Conservation (phyloP, 1,140 invertebrate genomes). For the Drosophila pandora region DNA sequence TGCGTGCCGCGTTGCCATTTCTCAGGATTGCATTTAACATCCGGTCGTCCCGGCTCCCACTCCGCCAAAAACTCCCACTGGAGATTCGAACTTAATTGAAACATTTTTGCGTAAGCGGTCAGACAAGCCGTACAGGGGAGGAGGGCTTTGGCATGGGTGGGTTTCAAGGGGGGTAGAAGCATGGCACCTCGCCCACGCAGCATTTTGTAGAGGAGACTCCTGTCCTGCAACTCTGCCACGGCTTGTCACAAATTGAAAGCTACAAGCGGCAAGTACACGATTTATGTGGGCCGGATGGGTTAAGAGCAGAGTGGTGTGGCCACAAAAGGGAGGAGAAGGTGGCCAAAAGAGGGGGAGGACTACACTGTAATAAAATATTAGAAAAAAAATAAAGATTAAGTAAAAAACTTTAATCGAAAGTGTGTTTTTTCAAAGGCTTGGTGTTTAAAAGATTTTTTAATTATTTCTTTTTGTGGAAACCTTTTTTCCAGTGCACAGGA, state of each 20-base stretch:
- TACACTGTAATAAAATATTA: neutral
- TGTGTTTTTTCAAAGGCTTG: neutral
- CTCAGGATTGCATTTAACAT: slow-evolving; percentile 67
- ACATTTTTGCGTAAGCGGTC: slow-evolving; percentile 79
- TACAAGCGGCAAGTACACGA: slow-evolving; percentile 81
- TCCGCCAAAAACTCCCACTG: slow-evolving; percentile 13
- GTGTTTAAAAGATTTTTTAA: neutral
- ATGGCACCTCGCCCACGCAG: slow-evolving; percentile 63
- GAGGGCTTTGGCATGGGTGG: neutral
- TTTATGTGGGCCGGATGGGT: slow-evolving; percentile 73
- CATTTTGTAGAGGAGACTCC: slow-evolving; percentile 66
- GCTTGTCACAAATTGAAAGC: slow-evolving; percentile 79
- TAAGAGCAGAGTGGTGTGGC: slow-evolving; percentile 1
- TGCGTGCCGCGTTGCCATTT: slow-evolving; percentile 74
- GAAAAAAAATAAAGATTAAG: neutral
- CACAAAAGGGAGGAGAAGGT: neutral
- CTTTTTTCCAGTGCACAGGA: slow-evolving; percentile 20
- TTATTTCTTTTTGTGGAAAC: too few relatives aligned
- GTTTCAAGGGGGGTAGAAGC: slow-evolving; percentile 4
- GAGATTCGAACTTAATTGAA: slow-evolving; percentile 64
- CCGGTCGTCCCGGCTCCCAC: slow-evolving; percentile 47
- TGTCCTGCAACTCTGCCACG: slow-evolving; percentile 45
- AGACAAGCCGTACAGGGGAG: slow-evolving; percentile 29
- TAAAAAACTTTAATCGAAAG: neutral
- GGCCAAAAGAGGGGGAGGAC: neutral